Percentiles rank a stretch among this genome's conserved stretches.
Conservation (phyloP, 2,888 invertebrate genomes). For the Macrosiphum euphorbiae region DNA sequence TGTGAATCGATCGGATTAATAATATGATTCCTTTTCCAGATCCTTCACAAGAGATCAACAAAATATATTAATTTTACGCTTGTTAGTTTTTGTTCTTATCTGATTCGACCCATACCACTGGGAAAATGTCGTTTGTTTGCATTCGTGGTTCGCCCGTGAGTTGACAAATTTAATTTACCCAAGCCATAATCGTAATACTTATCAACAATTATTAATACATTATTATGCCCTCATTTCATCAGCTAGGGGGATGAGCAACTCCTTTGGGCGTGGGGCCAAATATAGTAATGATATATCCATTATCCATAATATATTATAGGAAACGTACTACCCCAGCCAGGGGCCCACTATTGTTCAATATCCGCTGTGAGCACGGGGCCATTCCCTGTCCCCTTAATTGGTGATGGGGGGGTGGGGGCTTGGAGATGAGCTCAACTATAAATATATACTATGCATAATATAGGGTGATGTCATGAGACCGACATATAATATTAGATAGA, state of each 20-base stretch:
- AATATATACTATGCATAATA: not conserved
- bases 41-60: conserved; percentile 23
- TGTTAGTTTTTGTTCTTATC: conserved; percentile 56
- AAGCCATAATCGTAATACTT: not conserved
- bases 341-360: too few relatives aligned
- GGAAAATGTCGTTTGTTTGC: not conserved
- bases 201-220: not conserved
- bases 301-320: too few relatives aligned
- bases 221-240: not conserved
- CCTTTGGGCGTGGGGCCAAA: too few relatives aligned
- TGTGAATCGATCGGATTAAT: conserved; percentile 38
- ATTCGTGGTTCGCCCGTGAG: not conserved
- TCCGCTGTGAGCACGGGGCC: too few relatives aligned
- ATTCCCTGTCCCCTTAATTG: too few relatives aligned
- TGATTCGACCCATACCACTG: not conserved
- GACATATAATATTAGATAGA: not conserved
- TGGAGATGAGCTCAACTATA: not conserved
- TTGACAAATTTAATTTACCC: not conserved
- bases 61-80: conserved; percentile 61
- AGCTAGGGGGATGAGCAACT: not conserved
- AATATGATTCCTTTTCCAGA: conserved; percentile 37
- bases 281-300: too few relatives aligned
- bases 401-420: too few relatives aligned
- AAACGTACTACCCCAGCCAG: too few relatives aligned
- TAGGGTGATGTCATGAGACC: not conserved